phyloP scores from a whole-genome alignment of 2,113 vertebrate species.

The Pampusana beccarii region DNA sequence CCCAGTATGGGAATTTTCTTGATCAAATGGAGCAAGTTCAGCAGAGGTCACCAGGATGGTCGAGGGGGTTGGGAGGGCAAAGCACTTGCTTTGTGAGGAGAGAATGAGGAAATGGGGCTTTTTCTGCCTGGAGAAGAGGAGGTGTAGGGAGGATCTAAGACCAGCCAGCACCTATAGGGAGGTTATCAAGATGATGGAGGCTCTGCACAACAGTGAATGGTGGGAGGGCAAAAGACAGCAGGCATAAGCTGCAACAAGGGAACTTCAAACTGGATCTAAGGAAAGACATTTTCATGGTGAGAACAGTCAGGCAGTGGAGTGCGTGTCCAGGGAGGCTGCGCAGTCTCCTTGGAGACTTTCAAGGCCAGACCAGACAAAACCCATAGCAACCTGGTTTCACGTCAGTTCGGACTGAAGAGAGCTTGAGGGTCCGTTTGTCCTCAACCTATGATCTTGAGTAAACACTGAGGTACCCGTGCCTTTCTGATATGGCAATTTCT shows the following conservation, averaged over 20 bases:
- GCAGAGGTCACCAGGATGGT: not conserved
- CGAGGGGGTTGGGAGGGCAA: rapidly evolving
- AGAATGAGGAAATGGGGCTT: not conserved
- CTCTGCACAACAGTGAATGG: not conserved
- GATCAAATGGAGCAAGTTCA: not conserved
- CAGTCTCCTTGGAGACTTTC: not conserved
- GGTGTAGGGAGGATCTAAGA: not conserved
- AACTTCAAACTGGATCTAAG: not conserved
- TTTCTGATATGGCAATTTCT: not conserved
- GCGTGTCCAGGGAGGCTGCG: not conserved
- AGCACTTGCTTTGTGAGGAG: not conserved
- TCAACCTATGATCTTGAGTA: not conserved
- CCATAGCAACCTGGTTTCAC: not conserved
- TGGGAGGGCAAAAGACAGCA: not conserved
- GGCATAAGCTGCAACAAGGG: not conserved
- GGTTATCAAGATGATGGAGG: not conserved
- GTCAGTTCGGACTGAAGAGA: not conserved
- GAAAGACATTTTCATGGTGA: rapidly evolving
- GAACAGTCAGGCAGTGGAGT: not conserved
- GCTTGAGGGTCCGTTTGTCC: not conserved
- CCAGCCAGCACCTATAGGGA: not conserved
- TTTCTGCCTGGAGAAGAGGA: not conserved
- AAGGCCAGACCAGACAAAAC: not conserved
- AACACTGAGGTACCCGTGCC: not conserved
- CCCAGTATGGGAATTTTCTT: too few relatives aligned